Evolutionary conservation across 2,113 vertebrate genomes (phyloP), one percentile per base, ranked within the genome.

Genomic region (Carassius carassius): DNA sequence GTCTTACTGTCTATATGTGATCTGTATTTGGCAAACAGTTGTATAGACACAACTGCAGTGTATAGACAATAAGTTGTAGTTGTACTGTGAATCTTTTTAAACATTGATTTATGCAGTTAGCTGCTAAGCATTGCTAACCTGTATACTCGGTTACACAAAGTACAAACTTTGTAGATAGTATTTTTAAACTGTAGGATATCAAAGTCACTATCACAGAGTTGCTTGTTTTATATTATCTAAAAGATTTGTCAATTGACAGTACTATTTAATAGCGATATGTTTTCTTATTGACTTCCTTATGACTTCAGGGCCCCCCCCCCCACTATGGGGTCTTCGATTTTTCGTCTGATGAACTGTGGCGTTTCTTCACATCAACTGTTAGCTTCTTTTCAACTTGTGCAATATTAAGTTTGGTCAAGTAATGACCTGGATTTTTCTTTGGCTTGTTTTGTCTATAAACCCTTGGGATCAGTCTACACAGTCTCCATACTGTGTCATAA

Each of bases 391-490:
- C 3, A 62, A n/a, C 72, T 74, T 74, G 2, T 74, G 17, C 47
- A 54, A 17, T 79, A 79, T 79, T 17, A 49, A 49, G 44, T 51
- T 80, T 80, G n/a, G 37, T 80, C 37, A 80, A 65, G 78, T 63
- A 47, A 47, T 51, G 78, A 69, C 78, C 78, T 67, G 62, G 23
- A 10, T 81, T 69, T 17, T 13, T 80, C 78, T 51, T 49, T 32
- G 58, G 5, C 25, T 21, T 67, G 62, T 81, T 81, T 67, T 67
- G 60, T 51, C 41, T 47, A 12, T 51, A 69, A 81, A 81, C 63
- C 32, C 62, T 81, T 51, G 23, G 44, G 25, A 51, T 81, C 62
- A 29, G 44, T 49, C 78, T 81, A 29, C 78, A 69, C 44, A 69
- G 41, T 65, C 10, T 54, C 17, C 62, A n/a, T 69, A 69, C 16